A percentile compares a stretch with the other conserved stretches of the same genome.
Evolutionary conservation across 2,888 invertebrate genomes (phyloP).

Genomic region (Eilema depressum): DNA sequence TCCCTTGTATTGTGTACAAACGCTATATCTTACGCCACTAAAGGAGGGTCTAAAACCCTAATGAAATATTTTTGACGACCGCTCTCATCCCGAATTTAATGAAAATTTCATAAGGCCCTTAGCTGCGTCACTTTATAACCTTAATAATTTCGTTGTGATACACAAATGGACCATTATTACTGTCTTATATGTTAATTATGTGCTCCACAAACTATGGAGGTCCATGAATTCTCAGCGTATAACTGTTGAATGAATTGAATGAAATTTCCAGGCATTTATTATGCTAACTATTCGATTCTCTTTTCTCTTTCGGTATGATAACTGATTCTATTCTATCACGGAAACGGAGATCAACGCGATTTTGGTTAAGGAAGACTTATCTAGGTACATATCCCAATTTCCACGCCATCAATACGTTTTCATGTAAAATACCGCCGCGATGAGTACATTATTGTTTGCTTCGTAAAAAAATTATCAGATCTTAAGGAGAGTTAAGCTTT

Average conservation of each 20-base stretch:
- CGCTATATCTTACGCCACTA: constrained; percentile 46
- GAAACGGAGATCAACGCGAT: no score
- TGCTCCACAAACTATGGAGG: background rate
- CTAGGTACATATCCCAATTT: no score
- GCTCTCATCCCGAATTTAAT: constrained; percentile 49
- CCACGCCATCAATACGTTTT: no score
- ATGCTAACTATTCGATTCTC: no score
- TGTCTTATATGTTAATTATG: constrained; percentile 46
- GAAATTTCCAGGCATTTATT: no score
- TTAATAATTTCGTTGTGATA: constrained; percentile 43
- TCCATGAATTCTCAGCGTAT: background rate
- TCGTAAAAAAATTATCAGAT: no score
- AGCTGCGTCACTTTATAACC: constrained; percentile 43
- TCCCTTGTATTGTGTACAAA: constrained; percentile 47
- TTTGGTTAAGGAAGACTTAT: no score
- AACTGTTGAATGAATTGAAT: no score
- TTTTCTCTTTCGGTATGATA: no score
- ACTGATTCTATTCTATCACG: background rate
- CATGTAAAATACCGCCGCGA: no score
- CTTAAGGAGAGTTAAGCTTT: no score
- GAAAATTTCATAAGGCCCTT: constrained; percentile 53
- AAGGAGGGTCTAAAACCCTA: constrained; percentile 48
- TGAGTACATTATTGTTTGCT: no score
- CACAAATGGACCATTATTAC: constrained; percentile 31
- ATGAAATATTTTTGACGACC: constrained; percentile 57